Conservation (phyloP, 37 sponge, comb jelly and placozoan species). For the Halisarca cf. caerulea region DNA sequence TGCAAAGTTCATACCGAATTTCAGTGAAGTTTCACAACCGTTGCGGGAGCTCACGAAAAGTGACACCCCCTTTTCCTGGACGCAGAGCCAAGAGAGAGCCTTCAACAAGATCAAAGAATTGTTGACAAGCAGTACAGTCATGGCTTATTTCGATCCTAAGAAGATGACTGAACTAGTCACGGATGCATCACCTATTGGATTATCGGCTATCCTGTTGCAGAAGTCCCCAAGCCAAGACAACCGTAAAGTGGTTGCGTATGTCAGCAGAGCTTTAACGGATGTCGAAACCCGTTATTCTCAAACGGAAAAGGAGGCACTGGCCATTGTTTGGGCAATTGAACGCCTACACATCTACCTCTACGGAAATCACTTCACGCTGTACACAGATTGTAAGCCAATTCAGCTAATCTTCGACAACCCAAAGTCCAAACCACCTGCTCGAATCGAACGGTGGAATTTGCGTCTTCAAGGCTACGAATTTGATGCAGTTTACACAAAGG, state of each 20-base stretch:
- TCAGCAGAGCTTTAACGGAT: not conserved
- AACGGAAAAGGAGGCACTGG: not conserved
- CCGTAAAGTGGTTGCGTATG: constrained; percentile 39
- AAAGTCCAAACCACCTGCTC: constrained; percentile 55
- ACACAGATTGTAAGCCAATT: constrained; percentile 28
- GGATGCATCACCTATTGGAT: constrained; percentile 42
- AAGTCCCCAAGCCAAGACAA: constrained; percentile 10
- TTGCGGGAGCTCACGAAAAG: constrained; percentile 46
- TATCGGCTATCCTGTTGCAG: constrained; percentile 50
- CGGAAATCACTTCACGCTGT: not conserved
- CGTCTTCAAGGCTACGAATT: constrained; percentile 51
- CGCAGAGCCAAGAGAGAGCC: constrained; percentile 8
- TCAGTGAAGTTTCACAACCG: constrained; percentile 5
- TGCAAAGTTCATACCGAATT: constrained; percentile 50
- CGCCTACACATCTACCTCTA: not conserved
- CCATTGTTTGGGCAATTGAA: not conserved
- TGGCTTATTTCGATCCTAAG: not conserved
- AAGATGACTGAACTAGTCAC: constrained; percentile 34
- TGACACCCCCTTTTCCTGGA: constrained; percentile 33
- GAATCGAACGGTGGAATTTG: constrained; percentile 49
- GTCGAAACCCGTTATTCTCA: constrained; percentile 4
- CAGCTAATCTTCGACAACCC: constrained; percentile 24
- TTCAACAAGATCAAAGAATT: constrained; percentile 44
- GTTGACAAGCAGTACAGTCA: constrained; percentile 33
- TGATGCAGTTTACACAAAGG: constrained; percentile 36